Evolutionary conservation across 2,888 invertebrate genomes (phyloP), one percentile per base, ranked within the genome.

Genomic region (Griposia aprilina): DNA sequence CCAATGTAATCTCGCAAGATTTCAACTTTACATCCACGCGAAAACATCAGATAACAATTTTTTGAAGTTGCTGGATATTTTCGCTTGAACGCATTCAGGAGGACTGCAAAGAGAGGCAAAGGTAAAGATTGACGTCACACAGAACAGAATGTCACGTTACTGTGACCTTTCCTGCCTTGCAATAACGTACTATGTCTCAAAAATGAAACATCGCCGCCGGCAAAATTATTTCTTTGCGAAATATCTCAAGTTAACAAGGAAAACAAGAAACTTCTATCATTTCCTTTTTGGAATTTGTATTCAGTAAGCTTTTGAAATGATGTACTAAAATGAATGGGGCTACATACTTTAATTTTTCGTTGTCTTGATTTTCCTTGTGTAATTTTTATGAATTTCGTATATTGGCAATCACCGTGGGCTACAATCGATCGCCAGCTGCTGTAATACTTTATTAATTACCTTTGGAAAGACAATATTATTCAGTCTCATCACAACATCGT

Each of bases 191-290:
- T 86, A 67, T 80, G 82, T 82, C 82, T 85, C 82, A 87, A 85
- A 89, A 91, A 90, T 88, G 83, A 88, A 85, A 90, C 82, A 86
- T 84, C 78, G 88, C 89, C 84, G 70, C 65, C 79, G 85, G 90
- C 86, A 88, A 90, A 92, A 92, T 93, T 90, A 92, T 91, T 87
- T 91, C 91, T 91, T 91, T 90, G 88, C 89, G 87, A 88, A 91
- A 91, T 91, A 90, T 88, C 86, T 78, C 87, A 88, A 92, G 92
- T 92, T 94, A 94, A 94, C 93, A 93, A 94, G 93, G 92, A 90
- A 92, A 93, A 93, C 90, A 92, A 92, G 90, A 91, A 94, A 93
- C 90, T 94, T 93, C 89, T 90, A 91, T 90, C 90, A 89, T 93
- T 91, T 90, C 85, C 89, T 91, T 91, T 62, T 81, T 90, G 84